These are phyloP conservation scores for Drosophila suboccidentalis DNA, from an alignment of 2,888 invertebrate genomes.

Conservation along the genomic window DNA sequence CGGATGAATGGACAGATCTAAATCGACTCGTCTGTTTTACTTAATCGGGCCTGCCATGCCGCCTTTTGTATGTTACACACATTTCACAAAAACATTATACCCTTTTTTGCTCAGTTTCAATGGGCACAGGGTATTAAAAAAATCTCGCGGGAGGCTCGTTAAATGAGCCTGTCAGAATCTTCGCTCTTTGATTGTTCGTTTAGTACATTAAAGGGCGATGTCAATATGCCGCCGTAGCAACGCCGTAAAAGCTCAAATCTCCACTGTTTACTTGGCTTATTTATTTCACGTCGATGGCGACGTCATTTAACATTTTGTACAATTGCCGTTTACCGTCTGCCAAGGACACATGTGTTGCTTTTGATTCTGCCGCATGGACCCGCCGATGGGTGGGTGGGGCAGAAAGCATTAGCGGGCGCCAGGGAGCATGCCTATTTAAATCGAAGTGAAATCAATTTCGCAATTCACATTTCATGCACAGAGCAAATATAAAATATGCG, in stretches of 20 bases:
- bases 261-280: conserved; percentile 73
- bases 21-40: too few species aligned
- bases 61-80: too few species aligned
- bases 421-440: conserved; percentile 71
- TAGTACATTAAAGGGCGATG: conserved; percentile 31
- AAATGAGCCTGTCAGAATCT: conserved; percentile 75
- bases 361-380: conserved; percentile 21
- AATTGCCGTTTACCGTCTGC: conserved; percentile 62
- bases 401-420: neutral
- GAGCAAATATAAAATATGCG: conserved; percentile 73
- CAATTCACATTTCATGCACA: conserved; percentile 72
- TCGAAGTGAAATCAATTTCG: conserved; percentile 79
- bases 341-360: conserved; percentile 54
- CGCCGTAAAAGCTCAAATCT: conserved; percentile 11
- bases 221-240: conserved; percentile 21
- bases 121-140: neutral
- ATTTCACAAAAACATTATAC: too few species aligned
- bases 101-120: too few species aligned
- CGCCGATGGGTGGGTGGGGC: neutral
- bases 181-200: conserved; percentile 12
- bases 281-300: conserved; percentile 66
- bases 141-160: conserved; percentile 41
- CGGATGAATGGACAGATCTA: too few species aligned
- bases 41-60: too few species aligned
- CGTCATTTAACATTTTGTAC: conserved; percentile 70